Conservation (phyloP, 1,140 invertebrate genomes). For the Gerris buenoi region DNA sequence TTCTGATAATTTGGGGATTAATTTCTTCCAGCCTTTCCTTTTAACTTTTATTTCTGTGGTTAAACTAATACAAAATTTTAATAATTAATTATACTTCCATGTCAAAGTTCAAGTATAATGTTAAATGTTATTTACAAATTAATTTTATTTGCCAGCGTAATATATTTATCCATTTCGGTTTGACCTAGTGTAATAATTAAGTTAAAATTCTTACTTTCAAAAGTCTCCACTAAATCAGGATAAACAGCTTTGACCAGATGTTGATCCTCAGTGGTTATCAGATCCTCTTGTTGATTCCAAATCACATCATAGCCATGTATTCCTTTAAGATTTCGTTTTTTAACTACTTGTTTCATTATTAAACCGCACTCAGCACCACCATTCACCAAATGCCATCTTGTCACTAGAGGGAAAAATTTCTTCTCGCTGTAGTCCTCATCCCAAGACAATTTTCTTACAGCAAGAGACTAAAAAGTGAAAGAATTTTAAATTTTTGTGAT, state of each 20-base stretch:
- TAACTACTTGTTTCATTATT: slow-evolving; percentile 18
- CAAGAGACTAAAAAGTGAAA: slow-evolving; percentile 46
- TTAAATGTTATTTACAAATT: too few relatives aligned
- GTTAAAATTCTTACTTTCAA: slow-evolving; percentile 30
- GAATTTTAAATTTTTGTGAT: too few relatives aligned
- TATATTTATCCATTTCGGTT: too few relatives aligned
- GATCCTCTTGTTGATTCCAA: slow-evolving; percentile 26
- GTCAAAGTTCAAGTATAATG: too few relatives aligned
- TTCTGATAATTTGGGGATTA: too few relatives aligned
- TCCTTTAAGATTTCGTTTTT: slow-evolving; percentile 16
- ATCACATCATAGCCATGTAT: slow-evolving; percentile 26
- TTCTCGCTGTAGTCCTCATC: slow-evolving; percentile 55
- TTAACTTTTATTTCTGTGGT: too few relatives aligned
- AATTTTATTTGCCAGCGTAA: too few relatives aligned
- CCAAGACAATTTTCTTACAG: slow-evolving; percentile 50
- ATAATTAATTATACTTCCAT: too few relatives aligned
- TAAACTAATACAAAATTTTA: too few relatives aligned
- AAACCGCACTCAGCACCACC: slow-evolving; percentile 13
- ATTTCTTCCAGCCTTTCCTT: too few relatives aligned
- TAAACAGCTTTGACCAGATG: slow-evolving; percentile 44
- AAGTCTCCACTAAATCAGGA: slow-evolving; percentile 46
- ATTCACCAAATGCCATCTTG: slow-evolving; percentile 48
- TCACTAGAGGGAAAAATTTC: slow-evolving; percentile 60
- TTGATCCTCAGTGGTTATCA: slow-evolving; percentile 48
- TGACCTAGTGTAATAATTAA: too few relatives aligned